phyloP scores from a whole-genome alignment of 2,888 invertebrate species.

The Phoronis australis region DNA sequence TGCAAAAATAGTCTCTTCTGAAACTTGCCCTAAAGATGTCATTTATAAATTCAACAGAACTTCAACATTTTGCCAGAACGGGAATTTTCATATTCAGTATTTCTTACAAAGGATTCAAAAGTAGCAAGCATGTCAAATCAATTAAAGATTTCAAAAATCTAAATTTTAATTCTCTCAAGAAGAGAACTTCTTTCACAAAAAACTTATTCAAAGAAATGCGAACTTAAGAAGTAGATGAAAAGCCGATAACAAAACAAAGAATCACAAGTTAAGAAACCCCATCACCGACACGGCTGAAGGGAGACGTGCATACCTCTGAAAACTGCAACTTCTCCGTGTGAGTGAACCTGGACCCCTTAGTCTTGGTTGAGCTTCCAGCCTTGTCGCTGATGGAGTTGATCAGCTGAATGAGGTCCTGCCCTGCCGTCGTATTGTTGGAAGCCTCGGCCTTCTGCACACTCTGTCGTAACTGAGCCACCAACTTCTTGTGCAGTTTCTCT shows the following conservation, averaged over 20 bases:
- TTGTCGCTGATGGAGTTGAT: conserved; percentile 30
- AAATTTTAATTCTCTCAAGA: neutral
- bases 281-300: too few species aligned
- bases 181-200: too few species aligned
- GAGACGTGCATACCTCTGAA: conserved; percentile 42
- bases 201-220: neutral
- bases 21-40: too few species aligned
- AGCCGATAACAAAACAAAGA: neutral
- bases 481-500: conserved; percentile 37
- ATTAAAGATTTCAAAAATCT: too few species aligned
- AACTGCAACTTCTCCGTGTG: conserved; percentile 52
- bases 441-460: conserved; percentile 30
- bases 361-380: conserved; percentile 23
- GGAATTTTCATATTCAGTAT: too few species aligned
- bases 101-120: too few species aligned
- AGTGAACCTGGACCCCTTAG: conserved; percentile 49
- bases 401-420: conserved; percentile 32
- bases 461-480: conserved; percentile 42
- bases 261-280: too few species aligned
- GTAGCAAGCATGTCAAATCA: too few species aligned
- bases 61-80: too few species aligned
- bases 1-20: too few species aligned
- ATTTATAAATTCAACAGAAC: too few species aligned
- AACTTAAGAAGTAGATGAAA: neutral
- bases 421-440: conserved; percentile 12